Evolutionary conservation across 2,113 vertebrate species (phyloP).

Genomic region (Pandion haliaetus): DNA sequence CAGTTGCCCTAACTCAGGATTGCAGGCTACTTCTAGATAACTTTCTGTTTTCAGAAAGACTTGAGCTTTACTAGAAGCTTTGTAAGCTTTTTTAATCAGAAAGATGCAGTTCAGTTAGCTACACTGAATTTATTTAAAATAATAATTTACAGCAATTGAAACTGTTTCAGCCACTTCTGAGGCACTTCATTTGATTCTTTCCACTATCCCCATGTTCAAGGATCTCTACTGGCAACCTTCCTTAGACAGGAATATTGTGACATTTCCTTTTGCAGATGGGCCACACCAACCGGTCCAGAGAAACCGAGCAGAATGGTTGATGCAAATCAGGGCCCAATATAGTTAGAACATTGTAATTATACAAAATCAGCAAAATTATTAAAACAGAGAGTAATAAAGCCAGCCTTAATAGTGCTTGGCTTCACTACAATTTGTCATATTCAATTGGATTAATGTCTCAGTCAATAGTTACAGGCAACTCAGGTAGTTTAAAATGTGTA

Average conservation of each 20-base stretch:
- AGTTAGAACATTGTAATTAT: neutral
- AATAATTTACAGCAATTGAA: neutral
- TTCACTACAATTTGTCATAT: constrained; percentile 4
- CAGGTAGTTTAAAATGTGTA: neutral
- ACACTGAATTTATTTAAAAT: neutral
- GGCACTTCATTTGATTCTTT: neutral
- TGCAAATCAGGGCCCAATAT: neutral
- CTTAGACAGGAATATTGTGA: neutral
- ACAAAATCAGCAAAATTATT: constrained; percentile 30
- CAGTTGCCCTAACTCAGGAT: neutral
- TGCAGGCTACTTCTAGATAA: neutral
- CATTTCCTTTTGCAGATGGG: neutral
- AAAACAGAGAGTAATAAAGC: neutral
- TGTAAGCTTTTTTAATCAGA: neutral
- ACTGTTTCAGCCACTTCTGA: neutral
- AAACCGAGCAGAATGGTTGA: neutral
- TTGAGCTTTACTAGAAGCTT: neutral
- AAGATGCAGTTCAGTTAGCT: neutral
- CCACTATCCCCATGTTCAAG: neutral
- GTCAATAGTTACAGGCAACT: constrained; percentile 1
- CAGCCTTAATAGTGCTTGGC: neutral
- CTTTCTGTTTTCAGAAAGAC: neutral
- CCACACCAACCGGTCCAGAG: neutral
- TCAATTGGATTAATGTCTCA: neutral
- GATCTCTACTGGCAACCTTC: neutral